phyloP scores from a whole-genome alignment of 2,888 invertebrate genomes.

The Drosophila histrio region DNA sequence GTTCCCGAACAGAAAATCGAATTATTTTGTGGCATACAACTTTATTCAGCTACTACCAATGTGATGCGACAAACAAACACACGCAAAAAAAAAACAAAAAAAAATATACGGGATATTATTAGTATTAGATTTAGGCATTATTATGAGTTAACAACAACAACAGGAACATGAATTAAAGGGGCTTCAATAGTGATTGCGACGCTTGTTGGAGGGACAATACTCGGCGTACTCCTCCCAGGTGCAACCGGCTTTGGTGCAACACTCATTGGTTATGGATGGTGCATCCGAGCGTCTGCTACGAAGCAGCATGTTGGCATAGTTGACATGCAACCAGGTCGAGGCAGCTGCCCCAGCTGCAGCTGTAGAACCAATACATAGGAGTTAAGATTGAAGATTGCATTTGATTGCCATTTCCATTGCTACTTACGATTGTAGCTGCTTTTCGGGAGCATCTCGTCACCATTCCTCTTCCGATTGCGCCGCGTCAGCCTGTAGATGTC shows the following conservation, averaged over 20 bases:
- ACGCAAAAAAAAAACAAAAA: background rate
- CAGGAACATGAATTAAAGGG: background rate
- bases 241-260: slow-evolving; percentile 86
- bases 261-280: slow-evolving; percentile 86
- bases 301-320: slow-evolving; percentile 81
- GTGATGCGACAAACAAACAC: slow-evolving; percentile 25
- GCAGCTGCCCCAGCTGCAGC: slow-evolving; percentile 14
- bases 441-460: slow-evolving; percentile 53
- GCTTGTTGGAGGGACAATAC: slow-evolving; percentile 87
- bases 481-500: slow-evolving; percentile 86
- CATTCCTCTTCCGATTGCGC: slow-evolving; percentile 81
- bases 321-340: slow-evolving; percentile 83
- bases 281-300: slow-evolving; percentile 75
- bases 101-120: slow-evolving; percentile 8
- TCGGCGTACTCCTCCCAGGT: slow-evolving; percentile 88
- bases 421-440: slow-evolving; percentile 49
- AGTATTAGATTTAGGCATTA: slow-evolving; percentile 4
- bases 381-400: too few species aligned
- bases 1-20: background rate
- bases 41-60: slow-evolving; percentile 40
- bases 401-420: background rate
- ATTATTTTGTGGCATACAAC: slow-evolving; percentile 12
- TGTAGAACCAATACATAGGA: background rate
- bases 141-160: slow-evolving; percentile 16
- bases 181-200: slow-evolving; percentile 80